A percentile compares a stretch with the other conserved stretches of the same genome.
phyloP scores from a whole-genome alignment of 1,140 invertebrate genomes.

The Drosophila mauritiana region DNA sequence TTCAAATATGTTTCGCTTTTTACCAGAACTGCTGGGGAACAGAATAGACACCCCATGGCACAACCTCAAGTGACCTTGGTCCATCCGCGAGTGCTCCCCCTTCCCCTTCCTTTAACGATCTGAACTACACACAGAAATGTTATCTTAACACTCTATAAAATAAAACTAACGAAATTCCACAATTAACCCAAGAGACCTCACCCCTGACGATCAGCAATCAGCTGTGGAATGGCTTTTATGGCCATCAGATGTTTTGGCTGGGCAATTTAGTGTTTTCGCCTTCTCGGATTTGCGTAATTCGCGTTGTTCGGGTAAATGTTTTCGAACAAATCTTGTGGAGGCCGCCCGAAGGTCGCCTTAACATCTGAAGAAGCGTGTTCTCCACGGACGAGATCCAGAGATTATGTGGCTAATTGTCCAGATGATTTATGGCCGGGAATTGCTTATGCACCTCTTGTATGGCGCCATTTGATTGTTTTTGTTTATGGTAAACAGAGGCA shows the following conservation, averaged over 20 bases:
- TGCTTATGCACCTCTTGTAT: constrained; percentile 7
- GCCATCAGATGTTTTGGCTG: constrained; percentile 34
- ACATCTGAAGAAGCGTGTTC: constrained; percentile 25
- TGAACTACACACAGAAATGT: constrained; percentile 18
- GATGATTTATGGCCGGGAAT: constrained; percentile 44
- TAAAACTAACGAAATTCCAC: constrained; percentile 46
- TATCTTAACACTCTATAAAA: constrained; percentile 46
- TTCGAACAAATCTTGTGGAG: constrained; percentile 29
- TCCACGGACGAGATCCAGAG: constrained; percentile 13
- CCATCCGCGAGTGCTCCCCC: constrained; percentile 3
- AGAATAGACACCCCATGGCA: constrained; percentile 30
- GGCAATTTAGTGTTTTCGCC: constrained; percentile 43
- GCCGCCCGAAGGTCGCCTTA: constrained; percentile 43
- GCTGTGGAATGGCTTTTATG: constrained; percentile 35
- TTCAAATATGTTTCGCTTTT: constrained; percentile 22
- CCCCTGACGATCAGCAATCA: constrained; percentile 31
- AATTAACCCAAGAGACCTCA: constrained; percentile 43
- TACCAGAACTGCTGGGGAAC: constrained; percentile 19
- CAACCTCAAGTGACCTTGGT: constrained; percentile 68
- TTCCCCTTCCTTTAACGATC: background rate
- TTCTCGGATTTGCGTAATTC: constrained; percentile 58
- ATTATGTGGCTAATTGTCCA: constrained; percentile 48
- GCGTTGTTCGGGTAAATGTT: constrained; percentile 23
- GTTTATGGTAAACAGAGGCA: constrained; percentile 30
- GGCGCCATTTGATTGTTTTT: constrained; percentile 29